Base-by-base conservation (phyloP, 2,113 vertebrate genomes). In the Ictidomys tridecemlineatus region DNA sequence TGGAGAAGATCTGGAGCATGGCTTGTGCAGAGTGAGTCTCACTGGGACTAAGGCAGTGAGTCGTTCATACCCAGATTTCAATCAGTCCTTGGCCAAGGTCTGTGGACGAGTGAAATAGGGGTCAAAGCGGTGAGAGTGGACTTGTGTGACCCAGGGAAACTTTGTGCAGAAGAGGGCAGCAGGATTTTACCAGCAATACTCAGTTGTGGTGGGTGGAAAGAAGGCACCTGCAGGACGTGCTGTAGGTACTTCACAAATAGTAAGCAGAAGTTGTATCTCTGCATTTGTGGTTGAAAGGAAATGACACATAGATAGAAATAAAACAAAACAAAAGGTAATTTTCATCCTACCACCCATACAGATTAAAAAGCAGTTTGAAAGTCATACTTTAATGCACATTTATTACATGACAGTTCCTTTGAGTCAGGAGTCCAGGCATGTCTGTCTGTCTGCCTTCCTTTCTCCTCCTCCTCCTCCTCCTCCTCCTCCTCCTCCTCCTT, bases 291-390 rank as follows among this genome's bases (percentile, higher is more conserved):
- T 85, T 56, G 42, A 73, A 61, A 61, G 61, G 65, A 84, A 85
- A 85, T 90, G 24, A 61, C 1, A 1, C 32, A 34, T 16, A 74
- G 30, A 14, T 53, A 83, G 70, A 74, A 65, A 56, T 48, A 61
- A 39, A 65, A 53, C 28, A 45, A 74, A 37, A 82, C 4, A 39
- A 61, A 83, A 37, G 11, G 17, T 67, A 74, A 28, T 56, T 39
- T 18, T 32, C 28, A 14, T 39, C 42, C 56, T 93, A 56, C 7
- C 48, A 51, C 53, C 8, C 32, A 42, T 32, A n/a, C 28, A 85
- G 82, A 67, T 67, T 85, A 32, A 85, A 67, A 94, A 89, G 65
- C 56, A 74, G 34, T 48, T 37, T 89, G 74, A 82, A 80, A 37
- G 10, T 76, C 37, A 42, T 28, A 63, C 61, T 63, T 63, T 63